Percentiles rank a stretch among this genome's conserved stretches.
Evolutionary conservation across 2,797 vertebrate genomes (phyloP).

Genomic region (Sebastes cheni): DNA sequence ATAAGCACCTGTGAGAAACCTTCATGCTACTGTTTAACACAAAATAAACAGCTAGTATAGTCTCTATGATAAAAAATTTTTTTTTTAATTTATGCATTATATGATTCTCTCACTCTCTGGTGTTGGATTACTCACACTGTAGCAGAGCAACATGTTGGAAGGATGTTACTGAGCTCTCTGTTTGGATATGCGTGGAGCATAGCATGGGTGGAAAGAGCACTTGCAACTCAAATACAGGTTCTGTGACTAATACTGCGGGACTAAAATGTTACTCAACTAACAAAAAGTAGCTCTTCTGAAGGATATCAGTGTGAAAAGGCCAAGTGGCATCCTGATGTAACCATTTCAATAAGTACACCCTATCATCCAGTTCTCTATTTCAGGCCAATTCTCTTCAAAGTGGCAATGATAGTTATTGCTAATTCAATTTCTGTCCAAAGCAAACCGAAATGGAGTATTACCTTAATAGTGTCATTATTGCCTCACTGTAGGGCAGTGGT

Average conservation of each 20-base stretch:
- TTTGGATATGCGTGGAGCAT: not conserved
- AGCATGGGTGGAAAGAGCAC: not conserved
- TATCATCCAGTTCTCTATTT: not conserved
- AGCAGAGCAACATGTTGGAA: not conserved
- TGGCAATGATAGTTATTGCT: not conserved
- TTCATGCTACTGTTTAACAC: slow-evolving; percentile 16
- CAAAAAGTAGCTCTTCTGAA: not conserved
- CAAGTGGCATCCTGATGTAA: not conserved
- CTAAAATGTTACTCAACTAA: not conserved
- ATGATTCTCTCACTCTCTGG: not conserved
- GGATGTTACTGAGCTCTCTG: not conserved
- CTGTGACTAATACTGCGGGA: not conserved
- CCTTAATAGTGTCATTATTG: not conserved
- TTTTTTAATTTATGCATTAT: not conserved
- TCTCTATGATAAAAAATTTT: not conserved
- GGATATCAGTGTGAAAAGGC: not conserved
- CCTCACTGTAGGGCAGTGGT: not conserved
- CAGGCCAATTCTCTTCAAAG: not conserved
- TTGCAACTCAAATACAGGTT: not conserved
- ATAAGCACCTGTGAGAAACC: slow-evolving; percentile 56
- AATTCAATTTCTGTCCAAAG: not conserved
- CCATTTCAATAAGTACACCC: not conserved
- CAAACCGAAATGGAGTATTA: not conserved
- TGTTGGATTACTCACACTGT: not conserved
- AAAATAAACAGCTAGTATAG: slow-evolving; percentile 23